Conservation (phyloP, 2,888 invertebrate genomes). For the Horisme vitalbata region DNA sequence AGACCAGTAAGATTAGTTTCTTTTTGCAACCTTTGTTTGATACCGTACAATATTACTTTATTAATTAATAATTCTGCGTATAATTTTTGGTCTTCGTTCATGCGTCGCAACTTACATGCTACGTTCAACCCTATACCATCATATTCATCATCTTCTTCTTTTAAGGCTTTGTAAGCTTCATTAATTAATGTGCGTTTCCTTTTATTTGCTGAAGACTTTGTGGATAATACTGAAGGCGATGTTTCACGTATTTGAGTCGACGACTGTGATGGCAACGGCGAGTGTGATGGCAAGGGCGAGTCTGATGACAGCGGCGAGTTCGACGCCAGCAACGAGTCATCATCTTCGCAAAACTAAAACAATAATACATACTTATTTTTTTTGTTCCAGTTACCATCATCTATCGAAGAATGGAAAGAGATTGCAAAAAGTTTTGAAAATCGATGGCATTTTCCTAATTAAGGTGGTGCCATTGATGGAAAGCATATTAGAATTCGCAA, state of each 20-base stretch:
- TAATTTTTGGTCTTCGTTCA: slow-evolving; percentile 18
- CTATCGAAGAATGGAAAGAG: no score
- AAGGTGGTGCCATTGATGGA: slow-evolving; percentile 22
- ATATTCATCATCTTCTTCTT: slow-evolving; percentile 13
- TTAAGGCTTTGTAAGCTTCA: slow-evolving; percentile 8
- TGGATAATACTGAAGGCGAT: slow-evolving; percentile 4
- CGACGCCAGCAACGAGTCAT: neutral
- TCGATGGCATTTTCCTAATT: slow-evolving; percentile 7
- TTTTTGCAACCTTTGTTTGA: slow-evolving; percentile 20
- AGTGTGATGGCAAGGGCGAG: slow-evolving; percentile 6
- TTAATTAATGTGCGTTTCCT: slow-evolving; percentile 10
- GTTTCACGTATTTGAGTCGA: neutral
- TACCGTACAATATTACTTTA: slow-evolving; percentile 17
- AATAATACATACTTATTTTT: neutral
- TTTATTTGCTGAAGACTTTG: slow-evolving; percentile 11
- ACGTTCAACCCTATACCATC: slow-evolving; percentile 12
- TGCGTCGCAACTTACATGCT: slow-evolving; percentile 21
- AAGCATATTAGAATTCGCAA: slow-evolving; percentile 25
- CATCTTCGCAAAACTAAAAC: slow-evolving; percentile 9
- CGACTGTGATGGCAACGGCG: slow-evolving; percentile 1
- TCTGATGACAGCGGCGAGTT: slow-evolving; percentile 1
- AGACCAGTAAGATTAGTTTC: slow-evolving; percentile 11
- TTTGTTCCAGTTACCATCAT: slow-evolving; percentile 4
- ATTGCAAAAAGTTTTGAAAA: slow-evolving; percentile 3
- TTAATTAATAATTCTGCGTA: slow-evolving; percentile 22